Conservation (phyloP, 2,113 vertebrate genomes). For the Nesogale talazaci region DNA sequence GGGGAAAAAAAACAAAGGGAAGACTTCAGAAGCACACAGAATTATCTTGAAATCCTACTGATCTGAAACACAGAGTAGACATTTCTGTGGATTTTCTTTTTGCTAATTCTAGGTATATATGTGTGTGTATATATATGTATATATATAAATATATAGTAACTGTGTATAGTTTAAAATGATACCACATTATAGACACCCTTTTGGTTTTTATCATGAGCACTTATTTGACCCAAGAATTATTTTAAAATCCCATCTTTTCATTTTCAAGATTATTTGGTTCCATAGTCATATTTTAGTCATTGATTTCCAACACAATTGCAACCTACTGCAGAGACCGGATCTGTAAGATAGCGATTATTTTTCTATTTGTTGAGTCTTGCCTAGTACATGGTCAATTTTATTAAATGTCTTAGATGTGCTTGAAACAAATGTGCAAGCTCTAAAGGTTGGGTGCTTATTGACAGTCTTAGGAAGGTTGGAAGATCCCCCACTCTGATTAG, state of each 20-base stretch:
- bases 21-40: neutral
- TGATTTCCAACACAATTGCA: neutral
- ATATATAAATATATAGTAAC: neutral
- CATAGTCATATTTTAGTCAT: neutral
- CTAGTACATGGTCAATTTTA: neutral
- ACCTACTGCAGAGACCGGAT: neutral
- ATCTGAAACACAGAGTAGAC: neutral
- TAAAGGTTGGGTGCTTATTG: neutral
- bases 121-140: too few species aligned
- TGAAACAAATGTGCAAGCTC: neutral
- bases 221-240: neutral
- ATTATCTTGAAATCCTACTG: neutral
- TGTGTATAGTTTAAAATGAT: neutral
- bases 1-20: neutral
- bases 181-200: neutral
- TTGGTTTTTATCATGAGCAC: neutral
- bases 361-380: neutral
- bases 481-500: neutral
- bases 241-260: neutral
- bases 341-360: neutral
- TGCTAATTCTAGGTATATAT: neutral
- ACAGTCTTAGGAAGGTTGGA: neutral
- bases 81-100: neutral
- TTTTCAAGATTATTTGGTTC: neutral
- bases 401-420: neutral